Conservation (phyloP, 2,888 invertebrate genomes). For the Pyrgus malvae region DNA sequence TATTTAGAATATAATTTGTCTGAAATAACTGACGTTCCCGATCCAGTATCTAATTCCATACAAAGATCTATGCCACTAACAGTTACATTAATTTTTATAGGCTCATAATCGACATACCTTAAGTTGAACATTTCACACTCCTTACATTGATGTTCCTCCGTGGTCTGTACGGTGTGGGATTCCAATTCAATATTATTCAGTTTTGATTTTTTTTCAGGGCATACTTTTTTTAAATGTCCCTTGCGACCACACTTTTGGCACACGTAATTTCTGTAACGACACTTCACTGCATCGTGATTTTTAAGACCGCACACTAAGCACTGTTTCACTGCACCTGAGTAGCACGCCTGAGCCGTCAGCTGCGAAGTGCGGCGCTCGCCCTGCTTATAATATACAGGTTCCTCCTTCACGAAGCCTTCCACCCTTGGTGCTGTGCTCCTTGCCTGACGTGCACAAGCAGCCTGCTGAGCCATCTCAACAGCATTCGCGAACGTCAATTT, state of each 20-base stretch:
- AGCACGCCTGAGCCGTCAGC: too few relatives aligned
- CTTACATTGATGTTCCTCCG: constrained; percentile 17
- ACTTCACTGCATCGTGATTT: constrained; percentile 21
- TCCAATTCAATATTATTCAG: constrained; percentile 1
- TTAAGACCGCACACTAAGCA: constrained; percentile 24
- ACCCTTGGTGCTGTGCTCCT: too few relatives aligned
- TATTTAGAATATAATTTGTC: constrained; percentile 13
- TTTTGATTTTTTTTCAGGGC: too few relatives aligned
- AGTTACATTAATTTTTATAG: constrained; percentile 6
- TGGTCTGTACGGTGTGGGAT: too few relatives aligned
- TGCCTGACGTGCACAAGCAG: too few relatives aligned
- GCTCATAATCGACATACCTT: constrained; percentile 21
- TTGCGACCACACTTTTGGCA: constrained; percentile 25
- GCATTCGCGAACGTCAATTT: too few relatives aligned
- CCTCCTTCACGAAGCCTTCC: too few relatives aligned
- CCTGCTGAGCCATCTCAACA: too few relatives aligned
- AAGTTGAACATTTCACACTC: constrained; percentile 24
- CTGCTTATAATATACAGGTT: too few relatives aligned
- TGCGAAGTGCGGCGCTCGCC: too few relatives aligned
- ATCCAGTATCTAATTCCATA: constrained; percentile 27
- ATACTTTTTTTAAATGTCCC: constrained; percentile 27
- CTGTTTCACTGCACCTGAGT: not conserved
- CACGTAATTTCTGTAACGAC: constrained; percentile 21
- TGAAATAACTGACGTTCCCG: constrained; percentile 20
- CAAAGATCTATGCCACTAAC: not conserved